Evolutionary conservation across 2,888 invertebrate species (phyloP).

Genomic region (Drosophila greeni): DNA sequence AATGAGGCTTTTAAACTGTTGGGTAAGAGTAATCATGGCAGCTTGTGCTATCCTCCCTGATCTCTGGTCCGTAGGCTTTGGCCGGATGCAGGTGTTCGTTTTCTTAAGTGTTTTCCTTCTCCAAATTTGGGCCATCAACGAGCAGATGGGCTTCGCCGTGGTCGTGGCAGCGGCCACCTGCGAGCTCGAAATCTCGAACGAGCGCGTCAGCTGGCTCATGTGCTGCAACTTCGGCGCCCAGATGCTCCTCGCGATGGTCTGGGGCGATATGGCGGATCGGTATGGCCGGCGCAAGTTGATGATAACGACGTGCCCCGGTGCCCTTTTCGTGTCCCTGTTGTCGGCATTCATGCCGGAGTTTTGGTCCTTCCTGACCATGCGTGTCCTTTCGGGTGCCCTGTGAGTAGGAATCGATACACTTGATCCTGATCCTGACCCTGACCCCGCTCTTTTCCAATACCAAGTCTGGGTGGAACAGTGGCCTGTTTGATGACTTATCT

Average conservation of each 20-base stretch:
- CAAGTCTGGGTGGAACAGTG: slow-evolving; percentile 31
- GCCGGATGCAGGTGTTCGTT: slow-evolving; percentile 9
- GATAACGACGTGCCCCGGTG: background rate
- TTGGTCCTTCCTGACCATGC: slow-evolving; percentile 13
- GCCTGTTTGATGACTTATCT: slow-evolving; percentile 34
- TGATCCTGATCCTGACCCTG: background rate
- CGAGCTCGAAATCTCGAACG: background rate
- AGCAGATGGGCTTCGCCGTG: slow-evolving; percentile 18
- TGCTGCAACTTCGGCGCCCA: background rate
- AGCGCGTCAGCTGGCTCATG: slow-evolving; percentile 10
- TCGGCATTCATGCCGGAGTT: slow-evolving; percentile 27
- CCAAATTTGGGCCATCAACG: slow-evolving; percentile 12
- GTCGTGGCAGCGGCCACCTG: slow-evolving; percentile 14
- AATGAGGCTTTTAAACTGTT: slow-evolving; percentile 40
- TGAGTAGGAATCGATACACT: background rate
- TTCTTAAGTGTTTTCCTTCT: slow-evolving; percentile 1
- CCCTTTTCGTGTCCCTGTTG: background rate
- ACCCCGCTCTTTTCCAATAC: background rate
- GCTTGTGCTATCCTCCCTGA: background rate
- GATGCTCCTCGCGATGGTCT: background rate
- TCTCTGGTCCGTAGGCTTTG: slow-evolving; percentile 11
- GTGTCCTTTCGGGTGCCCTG: slow-evolving; percentile 2
- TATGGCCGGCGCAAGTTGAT: slow-evolving; percentile 11
- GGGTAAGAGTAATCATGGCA: slow-evolving; percentile 35
- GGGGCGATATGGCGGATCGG: slow-evolving; percentile 7